Evolutionary conservation across 2,797 vertebrate genomes (phyloP), one percentile per base, ranked within the genome.

Genomic region (Sebastes alutus): DNA sequence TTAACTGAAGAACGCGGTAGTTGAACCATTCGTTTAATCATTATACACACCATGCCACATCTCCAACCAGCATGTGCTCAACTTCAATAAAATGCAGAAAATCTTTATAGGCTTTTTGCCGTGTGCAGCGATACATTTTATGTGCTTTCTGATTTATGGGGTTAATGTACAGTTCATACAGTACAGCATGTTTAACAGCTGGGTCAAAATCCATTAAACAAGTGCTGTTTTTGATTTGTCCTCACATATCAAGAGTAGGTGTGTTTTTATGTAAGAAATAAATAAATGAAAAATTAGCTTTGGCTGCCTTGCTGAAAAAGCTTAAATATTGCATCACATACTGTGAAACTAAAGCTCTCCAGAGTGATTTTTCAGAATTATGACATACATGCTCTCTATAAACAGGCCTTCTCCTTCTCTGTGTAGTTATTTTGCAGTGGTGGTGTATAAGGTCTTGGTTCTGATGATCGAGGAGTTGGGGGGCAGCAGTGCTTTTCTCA

Each of bases 391-490:
- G 25, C 18, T 60, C n/a, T 73, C 7, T 20, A 12, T n/a, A 25
- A 63, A 25, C 12, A 5, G 13, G 6, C 13, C 3, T 22, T 32
- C 7, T 61, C n/a, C 46, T 61, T 76, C 13, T 86, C 9, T 77
- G 69, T 87, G 42, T 60, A 97, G 96, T 84, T 98, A 97, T 92
- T 97, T 97, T 94, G 95, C 97, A 77, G 91, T 97, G 14, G 96
- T 97, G 72, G 96, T 97, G 84, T 97, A 97, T 90, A 97, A 97
- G 86, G 90, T 97, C 88, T 87, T 97, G 92, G 65, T 95, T 68
- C 93, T 98, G 94, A 81, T 98, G 89, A 91, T 97, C 13, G 95
- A 96, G 79, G 97, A 98, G 92, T 92, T 96, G 0, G 96, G 96
- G 7, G 96, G 97, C 77, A 94, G 93, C 69, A 84, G 79, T 42